Evolutionary conservation across 2,888 invertebrate genomes (phyloP).

Genomic region (Drosophila phalerata): DNA sequence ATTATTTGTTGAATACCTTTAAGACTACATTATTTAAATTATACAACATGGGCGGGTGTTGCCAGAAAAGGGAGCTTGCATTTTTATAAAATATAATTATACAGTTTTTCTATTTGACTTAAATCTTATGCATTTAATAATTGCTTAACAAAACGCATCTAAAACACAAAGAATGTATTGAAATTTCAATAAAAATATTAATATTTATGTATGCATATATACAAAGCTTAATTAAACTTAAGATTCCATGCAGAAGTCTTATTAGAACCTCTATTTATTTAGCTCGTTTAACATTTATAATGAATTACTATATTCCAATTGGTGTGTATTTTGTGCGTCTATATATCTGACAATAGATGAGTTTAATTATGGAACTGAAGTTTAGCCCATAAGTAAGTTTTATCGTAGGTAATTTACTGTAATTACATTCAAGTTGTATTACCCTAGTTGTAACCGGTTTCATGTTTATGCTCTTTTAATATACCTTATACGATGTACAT

Average conservation of each 20-base stretch:
- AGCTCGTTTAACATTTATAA: constrained; percentile 23
- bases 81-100: constrained; percentile 22
- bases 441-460: constrained; percentile 65
- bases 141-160: constrained; percentile 51
- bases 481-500: constrained; percentile 30
- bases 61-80: constrained; percentile 78
- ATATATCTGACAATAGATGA: constrained; percentile 47
- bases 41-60: constrained; percentile 81
- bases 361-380: constrained; percentile 7
- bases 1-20: constrained; percentile 39
- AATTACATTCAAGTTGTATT: constrained; percentile 27
- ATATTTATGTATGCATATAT: constrained; percentile 40
- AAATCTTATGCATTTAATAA: constrained; percentile 49
- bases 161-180: constrained; percentile 56
- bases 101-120: constrained; percentile 21
- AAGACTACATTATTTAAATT: constrained; percentile 58
- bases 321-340: constrained; percentile 41
- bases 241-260: constrained; percentile 19
- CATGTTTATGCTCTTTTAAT: constrained; percentile 30
- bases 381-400: constrained; percentile 15
- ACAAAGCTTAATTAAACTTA: constrained; percentile 50
- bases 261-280: constrained; percentile 3
- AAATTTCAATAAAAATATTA: constrained; percentile 32
- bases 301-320: constrained; percentile 19
- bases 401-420: constrained; percentile 27